Evolutionary conservation across 2,113 vertebrate species (phyloP).

Genomic region (Zeus faber): DNA sequence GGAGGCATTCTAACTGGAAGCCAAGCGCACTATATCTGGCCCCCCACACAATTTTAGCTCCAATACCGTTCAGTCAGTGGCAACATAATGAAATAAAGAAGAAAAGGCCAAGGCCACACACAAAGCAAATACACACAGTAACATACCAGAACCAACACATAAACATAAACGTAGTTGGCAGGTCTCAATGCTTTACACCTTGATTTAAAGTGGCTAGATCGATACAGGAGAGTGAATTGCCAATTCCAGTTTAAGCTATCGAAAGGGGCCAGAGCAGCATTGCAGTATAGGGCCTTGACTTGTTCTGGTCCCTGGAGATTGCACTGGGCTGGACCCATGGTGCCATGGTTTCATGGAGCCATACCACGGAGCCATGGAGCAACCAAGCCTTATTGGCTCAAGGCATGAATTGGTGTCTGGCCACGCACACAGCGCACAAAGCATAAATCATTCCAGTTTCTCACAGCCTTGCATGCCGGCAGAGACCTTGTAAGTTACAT

Average conservation of each 20-base stretch:
- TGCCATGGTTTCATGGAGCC: slow-evolving; percentile 1
- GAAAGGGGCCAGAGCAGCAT: slow-evolving; percentile 53
- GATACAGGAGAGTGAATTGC: slow-evolving; percentile 68
- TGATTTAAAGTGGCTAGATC: slow-evolving; percentile 63
- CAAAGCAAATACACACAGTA: background rate
- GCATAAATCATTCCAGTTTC: slow-evolving; percentile 7
- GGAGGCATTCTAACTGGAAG: too few relatives aligned
- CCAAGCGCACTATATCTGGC: too few relatives aligned
- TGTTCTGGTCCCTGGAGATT: slow-evolving; percentile 25
- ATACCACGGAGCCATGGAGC: slow-evolving; percentile 3
- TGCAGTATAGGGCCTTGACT: slow-evolving; percentile 38
- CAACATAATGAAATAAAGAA: too few relatives aligned
- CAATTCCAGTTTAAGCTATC: slow-evolving; percentile 69
- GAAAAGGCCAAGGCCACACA: too few relatives aligned
- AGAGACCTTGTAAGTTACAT: background rate
- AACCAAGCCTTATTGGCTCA: too few relatives aligned
- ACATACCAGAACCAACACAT: background rate
- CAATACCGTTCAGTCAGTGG: too few relatives aligned
- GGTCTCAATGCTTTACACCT: slow-evolving; percentile 50
- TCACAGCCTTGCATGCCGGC: too few relatives aligned
- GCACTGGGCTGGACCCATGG: slow-evolving; percentile 13
- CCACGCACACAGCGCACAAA: slow-evolving; percentile 4
- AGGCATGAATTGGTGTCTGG: slow-evolving; percentile 10
- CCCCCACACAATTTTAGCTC: too few relatives aligned
- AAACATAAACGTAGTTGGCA: slow-evolving; percentile 44